A percentile compares a stretch with the other conserved stretches of the same genome.
Evolutionary conservation across 30 jellyfish, hydroid and myxozoan genomes (phyloP).

Genomic region (Mastigias papua): DNA sequence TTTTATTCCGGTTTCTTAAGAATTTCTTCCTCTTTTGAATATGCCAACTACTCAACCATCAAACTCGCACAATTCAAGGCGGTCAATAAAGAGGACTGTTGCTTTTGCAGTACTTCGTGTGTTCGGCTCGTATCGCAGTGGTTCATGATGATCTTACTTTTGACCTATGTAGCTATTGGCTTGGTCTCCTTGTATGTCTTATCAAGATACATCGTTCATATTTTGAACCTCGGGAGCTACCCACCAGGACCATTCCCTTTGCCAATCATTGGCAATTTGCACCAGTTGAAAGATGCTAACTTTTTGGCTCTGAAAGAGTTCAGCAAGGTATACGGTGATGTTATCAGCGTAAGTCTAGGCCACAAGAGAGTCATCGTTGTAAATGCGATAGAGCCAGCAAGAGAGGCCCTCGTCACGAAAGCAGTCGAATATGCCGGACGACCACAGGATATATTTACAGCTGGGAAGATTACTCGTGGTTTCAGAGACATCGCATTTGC

Average conservation of each 20-base stretch:
- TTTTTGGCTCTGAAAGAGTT: conserved; percentile 30
- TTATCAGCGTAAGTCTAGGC: conserved; percentile 83
- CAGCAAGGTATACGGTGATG: conserved; percentile 80
- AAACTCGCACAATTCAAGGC: no score
- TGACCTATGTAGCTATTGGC: conserved; percentile 22
- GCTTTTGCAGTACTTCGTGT: no score
- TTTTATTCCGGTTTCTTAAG: no score
- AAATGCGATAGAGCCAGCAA: conserved; percentile 61
- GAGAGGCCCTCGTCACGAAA: conserved; percentile 77
- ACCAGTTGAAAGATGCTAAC: conserved; percentile 52
- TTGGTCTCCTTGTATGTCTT: conserved; percentile 25
- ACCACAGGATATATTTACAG: conserved; percentile 64
- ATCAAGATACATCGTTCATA: conserved; percentile 40
- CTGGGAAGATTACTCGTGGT: conserved; percentile 58
- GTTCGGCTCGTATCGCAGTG: no score
- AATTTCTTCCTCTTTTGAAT: no score
- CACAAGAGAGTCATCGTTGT: conserved; percentile 75
- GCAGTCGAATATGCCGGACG: conserved; percentile 78
- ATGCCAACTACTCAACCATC: no score
- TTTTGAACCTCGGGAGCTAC: conserved; percentile 41
- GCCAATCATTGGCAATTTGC: conserved; percentile 85
- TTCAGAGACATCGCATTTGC: conserved; percentile 70
- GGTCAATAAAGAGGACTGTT: no score
- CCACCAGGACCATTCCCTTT: conserved; percentile 95
- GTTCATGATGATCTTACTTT: conserved; percentile 21